A percentile compares a stretch with the other conserved stretches of the same genome.
Conservation (phyloP, 2,113 vertebrate genomes). For the Scalopus aquaticus region DNA sequence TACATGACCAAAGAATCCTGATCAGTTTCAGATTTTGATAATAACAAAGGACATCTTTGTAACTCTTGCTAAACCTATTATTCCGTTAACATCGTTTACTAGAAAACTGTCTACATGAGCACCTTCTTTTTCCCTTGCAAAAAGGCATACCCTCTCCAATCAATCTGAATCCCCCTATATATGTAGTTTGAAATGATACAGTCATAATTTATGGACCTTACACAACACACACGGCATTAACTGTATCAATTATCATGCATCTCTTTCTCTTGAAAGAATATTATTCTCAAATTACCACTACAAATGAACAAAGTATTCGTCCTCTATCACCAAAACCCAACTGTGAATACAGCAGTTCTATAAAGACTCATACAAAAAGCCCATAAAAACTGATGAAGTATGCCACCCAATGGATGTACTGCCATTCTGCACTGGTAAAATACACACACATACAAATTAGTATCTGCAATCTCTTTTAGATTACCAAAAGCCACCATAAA, state of each 20-base stretch:
- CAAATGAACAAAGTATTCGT: conserved; percentile 12
- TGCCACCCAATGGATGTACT: conserved; percentile 71
- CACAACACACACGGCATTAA: neutral
- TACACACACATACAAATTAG: neutral
- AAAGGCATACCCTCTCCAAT: neutral
- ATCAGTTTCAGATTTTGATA: conserved; percentile 32
- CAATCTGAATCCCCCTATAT: neutral
- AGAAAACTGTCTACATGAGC: neutral
- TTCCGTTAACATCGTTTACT: neutral
- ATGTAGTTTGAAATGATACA: neutral
- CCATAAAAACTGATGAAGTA: conserved; percentile 51
- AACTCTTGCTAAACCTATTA: conserved; percentile 35
- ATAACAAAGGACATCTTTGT: conserved; percentile 17
- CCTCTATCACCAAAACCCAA: conserved; percentile 6
- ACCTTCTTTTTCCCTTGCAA: neutral
- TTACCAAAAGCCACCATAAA: neutral
- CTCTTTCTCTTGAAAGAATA: conserved; percentile 33
- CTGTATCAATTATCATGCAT: neutral
- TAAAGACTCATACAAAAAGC: neutral
- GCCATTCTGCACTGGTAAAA: conserved; percentile 48
- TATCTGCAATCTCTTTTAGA: neutral
- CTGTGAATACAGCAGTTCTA: neutral
- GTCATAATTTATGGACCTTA: conserved; percentile 28
- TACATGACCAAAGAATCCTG: conserved; percentile 12
- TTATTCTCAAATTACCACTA: conserved; percentile 49